These are phyloP conservation scores for Patella caerulea DNA, from an alignment of 2,888 invertebrate species.

Conservation along the genomic window DNA sequence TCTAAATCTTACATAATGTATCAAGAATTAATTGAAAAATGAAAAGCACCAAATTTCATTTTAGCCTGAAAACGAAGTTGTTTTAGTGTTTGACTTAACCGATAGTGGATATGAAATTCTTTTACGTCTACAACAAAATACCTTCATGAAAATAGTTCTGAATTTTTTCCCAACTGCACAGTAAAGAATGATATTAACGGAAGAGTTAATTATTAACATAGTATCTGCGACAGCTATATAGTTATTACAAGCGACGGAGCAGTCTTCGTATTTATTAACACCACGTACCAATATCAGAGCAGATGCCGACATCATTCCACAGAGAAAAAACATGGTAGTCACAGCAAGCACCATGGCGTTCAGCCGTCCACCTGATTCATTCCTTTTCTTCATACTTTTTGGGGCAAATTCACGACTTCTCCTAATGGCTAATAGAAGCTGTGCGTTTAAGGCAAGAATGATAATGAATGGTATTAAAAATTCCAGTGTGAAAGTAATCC, in stretches of 20 bases:
- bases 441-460: constrained; percentile 31
- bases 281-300: constrained; percentile 32
- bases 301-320: constrained; percentile 36
- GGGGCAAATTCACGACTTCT: constrained; percentile 19
- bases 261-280: constrained; percentile 29
- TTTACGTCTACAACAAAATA: constrained; percentile 22
- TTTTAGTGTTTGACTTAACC: no score
- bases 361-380: constrained; percentile 24
- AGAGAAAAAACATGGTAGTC: constrained; percentile 39
- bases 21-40: no score
- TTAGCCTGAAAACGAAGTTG: no score
- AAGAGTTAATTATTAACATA: constrained; percentile 34
- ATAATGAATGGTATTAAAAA: constrained; percentile 33
- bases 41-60: no score
- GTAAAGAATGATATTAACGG: constrained; percentile 35
- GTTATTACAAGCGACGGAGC: constrained; percentile 30
- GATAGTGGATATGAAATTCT: no score
- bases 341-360: constrained; percentile 39
- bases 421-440: constrained; percentile 27
- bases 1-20: no score
- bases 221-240: constrained; percentile 32
- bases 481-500: constrained; percentile 35
- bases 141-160: constrained; percentile 30
- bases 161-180: constrained; percentile 39
- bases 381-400: background rate